A percentile compares a stretch with the other conserved stretches of the same genome.
Conservation (phyloP, 2,797 vertebrate genomes). For the Neosilurus hyrtlii region DNA sequence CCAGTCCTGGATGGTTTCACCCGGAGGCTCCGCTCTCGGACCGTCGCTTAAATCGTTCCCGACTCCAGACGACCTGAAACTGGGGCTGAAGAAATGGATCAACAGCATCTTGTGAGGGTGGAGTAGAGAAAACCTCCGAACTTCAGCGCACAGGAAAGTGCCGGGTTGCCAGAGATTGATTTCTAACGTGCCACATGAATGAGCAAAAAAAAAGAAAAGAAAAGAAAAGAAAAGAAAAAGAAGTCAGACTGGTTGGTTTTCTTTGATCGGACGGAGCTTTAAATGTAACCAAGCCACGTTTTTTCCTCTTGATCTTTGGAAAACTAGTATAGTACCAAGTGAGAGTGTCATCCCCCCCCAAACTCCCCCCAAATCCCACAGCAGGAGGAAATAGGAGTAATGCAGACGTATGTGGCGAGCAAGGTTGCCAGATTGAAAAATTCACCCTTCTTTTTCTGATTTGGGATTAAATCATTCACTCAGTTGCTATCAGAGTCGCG, state of each 20-base stretch:
- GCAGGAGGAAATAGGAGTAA: too few species aligned
- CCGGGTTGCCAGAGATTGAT: neutral
- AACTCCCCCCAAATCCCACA: too few species aligned
- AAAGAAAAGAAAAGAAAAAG: too few species aligned
- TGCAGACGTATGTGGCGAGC: too few species aligned
- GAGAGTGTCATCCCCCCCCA: too few species aligned
- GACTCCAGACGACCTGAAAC: neutral
- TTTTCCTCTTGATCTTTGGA: too few species aligned
- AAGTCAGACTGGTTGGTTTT: too few species aligned
- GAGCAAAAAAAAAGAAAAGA: too few species aligned
- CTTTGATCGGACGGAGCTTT: too few species aligned
- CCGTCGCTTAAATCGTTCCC: neutral
- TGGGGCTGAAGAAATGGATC: neutral
- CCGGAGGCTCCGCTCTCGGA: neutral
- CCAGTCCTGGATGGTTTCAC: neutral
- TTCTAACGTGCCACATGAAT: neutral
- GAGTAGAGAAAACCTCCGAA: neutral
- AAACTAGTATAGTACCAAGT: neutral
- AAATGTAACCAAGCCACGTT: neutral
- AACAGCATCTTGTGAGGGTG: slow-evolving; percentile 8
- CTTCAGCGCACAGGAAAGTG: neutral
- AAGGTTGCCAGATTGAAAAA: neutral
- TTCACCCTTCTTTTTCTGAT: accelerated
- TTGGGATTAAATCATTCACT: too few species aligned
- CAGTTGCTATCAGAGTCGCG: too few species aligned